Percentiles rank a stretch among this genome's conserved stretches.
phyloP scores from a whole-genome alignment of 35 echinoderm and acorn worm genomes.

The Apostichopus californicus region DNA sequence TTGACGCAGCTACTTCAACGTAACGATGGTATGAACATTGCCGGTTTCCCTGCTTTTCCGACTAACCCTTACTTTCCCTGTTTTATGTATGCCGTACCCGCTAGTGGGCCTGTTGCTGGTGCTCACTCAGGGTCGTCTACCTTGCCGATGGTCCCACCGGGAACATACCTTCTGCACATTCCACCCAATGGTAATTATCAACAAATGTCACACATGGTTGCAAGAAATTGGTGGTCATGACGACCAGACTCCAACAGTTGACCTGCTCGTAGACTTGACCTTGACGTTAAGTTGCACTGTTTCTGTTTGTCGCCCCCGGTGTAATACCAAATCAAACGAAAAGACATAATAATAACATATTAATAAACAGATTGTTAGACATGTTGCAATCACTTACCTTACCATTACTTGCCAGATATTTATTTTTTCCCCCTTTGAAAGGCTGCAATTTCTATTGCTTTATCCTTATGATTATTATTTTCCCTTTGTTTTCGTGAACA shows the following conservation, averaged over 20 bases:
- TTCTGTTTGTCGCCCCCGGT: no score
- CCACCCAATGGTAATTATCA: constrained; percentile 44
- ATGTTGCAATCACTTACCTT: neutral
- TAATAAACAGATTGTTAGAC: neutral
- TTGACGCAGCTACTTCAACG: constrained; percentile 43
- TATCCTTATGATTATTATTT: neutral
- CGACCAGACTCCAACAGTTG: neutral
- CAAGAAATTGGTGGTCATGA: constrained; percentile 17
- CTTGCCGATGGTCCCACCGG: constrained; percentile 31
- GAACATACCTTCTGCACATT: constrained; percentile 40
- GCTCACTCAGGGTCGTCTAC: neutral
- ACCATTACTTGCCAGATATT: constrained; percentile 7
- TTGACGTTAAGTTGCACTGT: no score
- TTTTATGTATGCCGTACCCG: constrained; percentile 47
- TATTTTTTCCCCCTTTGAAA: neutral
- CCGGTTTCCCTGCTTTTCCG: constrained; percentile 27
- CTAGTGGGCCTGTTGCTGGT: neutral
- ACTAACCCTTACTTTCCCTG: constrained; percentile 43
- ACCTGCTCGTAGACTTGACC: neutral
- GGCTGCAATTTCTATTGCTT: neutral
- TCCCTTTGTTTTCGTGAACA: neutral
- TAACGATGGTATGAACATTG: constrained; percentile 45
- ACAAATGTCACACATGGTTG: constrained; percentile 13
- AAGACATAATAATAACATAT: no score
- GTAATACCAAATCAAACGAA: no score